phyloP scores from a whole-genome alignment of 2,113 vertebrate species.

The Andinoacara biseriatus region DNA sequence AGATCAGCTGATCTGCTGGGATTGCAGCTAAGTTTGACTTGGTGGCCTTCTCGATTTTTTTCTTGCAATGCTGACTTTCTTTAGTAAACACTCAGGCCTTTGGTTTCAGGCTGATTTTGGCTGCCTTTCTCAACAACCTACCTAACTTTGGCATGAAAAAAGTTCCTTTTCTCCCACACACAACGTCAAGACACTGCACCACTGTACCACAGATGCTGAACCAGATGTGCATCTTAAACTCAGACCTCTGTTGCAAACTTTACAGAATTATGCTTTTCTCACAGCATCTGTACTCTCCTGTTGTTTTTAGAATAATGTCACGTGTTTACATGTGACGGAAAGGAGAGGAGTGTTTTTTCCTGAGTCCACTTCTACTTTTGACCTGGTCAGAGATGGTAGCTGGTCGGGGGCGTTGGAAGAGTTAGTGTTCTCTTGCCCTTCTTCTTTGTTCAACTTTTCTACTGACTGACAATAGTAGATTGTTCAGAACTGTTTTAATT shows the following conservation, averaged over 20 bases:
- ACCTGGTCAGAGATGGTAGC: conserved; percentile 12
- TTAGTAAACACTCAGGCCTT: not conserved
- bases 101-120: not conserved
- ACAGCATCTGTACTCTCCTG: not conserved
- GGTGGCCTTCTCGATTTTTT: not conserved
- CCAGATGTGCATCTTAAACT: not conserved
- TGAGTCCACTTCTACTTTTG: conserved; percentile 8
- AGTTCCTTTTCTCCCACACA: not conserved
- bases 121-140: not conserved
- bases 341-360: not conserved
- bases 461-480: conserved; percentile 8
- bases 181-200: not conserved
- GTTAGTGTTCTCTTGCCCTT: conserved; percentile 9
- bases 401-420: not conserved
- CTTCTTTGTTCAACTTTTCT: conserved; percentile 12
- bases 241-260: not conserved
- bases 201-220: not conserved
- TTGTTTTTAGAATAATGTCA: not conserved
- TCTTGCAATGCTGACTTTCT: not conserved
- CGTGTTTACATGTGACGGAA: not conserved
- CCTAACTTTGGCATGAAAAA: not conserved
- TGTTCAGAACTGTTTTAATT: not conserved
- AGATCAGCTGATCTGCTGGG: not conserved
- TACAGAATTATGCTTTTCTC: not conserved
- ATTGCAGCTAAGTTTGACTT: not conserved